Conservation (phyloP, 2,888 invertebrate genomes). For the Choreutis nemorana region DNA sequence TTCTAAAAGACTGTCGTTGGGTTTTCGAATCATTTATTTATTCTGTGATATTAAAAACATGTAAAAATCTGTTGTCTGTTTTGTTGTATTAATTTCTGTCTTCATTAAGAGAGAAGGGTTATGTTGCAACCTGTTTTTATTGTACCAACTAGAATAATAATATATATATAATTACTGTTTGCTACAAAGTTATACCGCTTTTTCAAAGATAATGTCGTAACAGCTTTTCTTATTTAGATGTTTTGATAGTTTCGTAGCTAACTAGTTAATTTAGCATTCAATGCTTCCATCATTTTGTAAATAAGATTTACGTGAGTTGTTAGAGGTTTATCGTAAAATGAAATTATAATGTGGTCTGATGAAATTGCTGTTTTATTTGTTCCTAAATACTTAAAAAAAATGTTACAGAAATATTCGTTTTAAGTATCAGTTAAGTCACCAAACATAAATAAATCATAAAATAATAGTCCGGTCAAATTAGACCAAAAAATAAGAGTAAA, state of each 20-base stretch:
- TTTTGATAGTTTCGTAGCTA: too few relatives aligned
- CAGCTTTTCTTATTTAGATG: too few relatives aligned
- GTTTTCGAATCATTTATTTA: constrained; percentile 21
- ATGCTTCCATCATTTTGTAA: constrained; percentile 58
- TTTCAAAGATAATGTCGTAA: too few relatives aligned
- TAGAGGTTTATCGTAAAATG: constrained; percentile 47
- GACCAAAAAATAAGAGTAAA: too few relatives aligned
- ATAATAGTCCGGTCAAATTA: too few relatives aligned
- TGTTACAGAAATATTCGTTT: too few relatives aligned
- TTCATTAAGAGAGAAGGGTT: too few relatives aligned
- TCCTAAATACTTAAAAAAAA: too few relatives aligned
- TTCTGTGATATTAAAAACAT: constrained; percentile 29
- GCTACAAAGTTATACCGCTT: neutral
- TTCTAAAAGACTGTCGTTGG: constrained; percentile 23
- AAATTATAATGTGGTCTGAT: constrained; percentile 53
- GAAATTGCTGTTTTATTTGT: constrained; percentile 25
- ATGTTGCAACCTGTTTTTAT: too few relatives aligned
- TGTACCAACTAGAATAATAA: neutral
- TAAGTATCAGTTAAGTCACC: too few relatives aligned
- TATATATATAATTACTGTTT: neutral
- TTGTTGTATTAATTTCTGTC: neutral
- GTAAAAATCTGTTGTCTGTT: constrained; percentile 3
- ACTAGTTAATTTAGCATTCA: constrained; percentile 45
- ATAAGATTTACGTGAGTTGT: constrained; percentile 53
- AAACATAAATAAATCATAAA: too few relatives aligned